These are phyloP conservation scores for Melipona beecheii DNA, from an alignment of 2,888 invertebrate genomes.

Conservation along the genomic window DNA sequence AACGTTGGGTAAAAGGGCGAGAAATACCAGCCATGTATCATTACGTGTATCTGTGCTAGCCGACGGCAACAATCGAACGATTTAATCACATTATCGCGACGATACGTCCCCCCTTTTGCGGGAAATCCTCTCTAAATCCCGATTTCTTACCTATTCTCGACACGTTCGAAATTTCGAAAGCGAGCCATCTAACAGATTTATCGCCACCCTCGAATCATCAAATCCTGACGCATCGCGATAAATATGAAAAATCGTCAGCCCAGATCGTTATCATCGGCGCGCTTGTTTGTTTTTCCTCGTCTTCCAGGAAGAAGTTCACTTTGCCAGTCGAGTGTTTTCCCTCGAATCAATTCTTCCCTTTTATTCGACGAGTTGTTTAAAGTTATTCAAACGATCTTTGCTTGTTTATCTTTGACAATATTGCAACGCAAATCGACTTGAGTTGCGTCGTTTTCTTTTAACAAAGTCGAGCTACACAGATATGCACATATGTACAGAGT, in stretches of 20 bases:
- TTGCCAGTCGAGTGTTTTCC: no score
- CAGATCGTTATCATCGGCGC: background rate
- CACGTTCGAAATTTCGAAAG: no score
- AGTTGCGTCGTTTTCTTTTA: no score
- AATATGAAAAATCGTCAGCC: background rate
- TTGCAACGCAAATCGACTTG: no score
- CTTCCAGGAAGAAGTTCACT: background rate
- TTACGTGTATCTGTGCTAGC: no score
- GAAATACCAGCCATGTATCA: background rate
- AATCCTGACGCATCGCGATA: background rate
- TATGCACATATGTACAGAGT: no score
- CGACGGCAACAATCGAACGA: background rate
- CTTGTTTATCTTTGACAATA: background rate
- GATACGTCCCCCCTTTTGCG: background rate
- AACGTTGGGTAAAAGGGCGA: constrained; percentile 30
- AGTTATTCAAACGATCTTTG: background rate
- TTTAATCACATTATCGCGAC: background rate
- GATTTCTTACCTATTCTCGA: no score
- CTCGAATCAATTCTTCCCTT: no score
- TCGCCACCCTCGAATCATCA: background rate
- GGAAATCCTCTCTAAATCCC: no score
- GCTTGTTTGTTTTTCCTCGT: background rate
- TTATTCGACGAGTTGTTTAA: background rate
- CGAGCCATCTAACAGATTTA: background rate
- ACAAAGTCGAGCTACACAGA: no score